Evolutionary conservation across 2,888 invertebrate genomes (phyloP).

Genomic region (Himalopsyche japonica): DNA sequence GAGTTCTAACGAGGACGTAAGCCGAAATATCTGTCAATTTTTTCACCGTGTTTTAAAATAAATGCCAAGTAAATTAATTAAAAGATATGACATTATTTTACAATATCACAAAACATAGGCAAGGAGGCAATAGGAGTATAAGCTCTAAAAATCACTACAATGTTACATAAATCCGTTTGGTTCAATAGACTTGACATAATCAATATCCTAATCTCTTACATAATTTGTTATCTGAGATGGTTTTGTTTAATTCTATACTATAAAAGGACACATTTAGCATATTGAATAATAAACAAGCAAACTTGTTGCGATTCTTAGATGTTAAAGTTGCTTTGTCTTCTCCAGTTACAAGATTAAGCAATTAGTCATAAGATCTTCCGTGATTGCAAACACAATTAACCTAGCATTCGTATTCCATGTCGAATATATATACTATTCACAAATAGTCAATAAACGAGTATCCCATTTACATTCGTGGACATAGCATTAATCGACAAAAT

Average conservation of each 20-base stretch:
- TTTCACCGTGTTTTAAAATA: too few relatives aligned
- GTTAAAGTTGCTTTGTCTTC: background rate
- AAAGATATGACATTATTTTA: too few relatives aligned
- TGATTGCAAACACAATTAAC: background rate
- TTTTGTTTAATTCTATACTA: background rate
- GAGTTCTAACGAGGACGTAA: too few relatives aligned
- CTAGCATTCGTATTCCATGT: background rate
- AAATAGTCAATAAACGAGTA: background rate
- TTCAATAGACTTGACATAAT: too few relatives aligned
- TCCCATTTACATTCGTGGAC: background rate
- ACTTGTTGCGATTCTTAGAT: background rate
- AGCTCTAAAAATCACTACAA: too few relatives aligned
- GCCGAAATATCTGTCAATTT: too few relatives aligned
- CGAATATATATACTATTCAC: background rate
- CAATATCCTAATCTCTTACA: too few relatives aligned
- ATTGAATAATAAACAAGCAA: background rate
- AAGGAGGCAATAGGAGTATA: too few relatives aligned
- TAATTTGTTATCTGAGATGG: background rate
- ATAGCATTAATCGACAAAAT: constrained; percentile 1
- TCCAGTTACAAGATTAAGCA: background rate
- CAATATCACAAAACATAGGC: too few relatives aligned
- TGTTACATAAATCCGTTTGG: too few relatives aligned
- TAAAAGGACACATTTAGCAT: background rate
- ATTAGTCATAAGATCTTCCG: background rate
- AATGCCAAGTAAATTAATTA: too few relatives aligned